A percentile compares a stretch with the other conserved stretches of the same genome.
phyloP scores from a whole-genome alignment of 2,113 vertebrate genomes.

The Uropsilus gracilis region DNA sequence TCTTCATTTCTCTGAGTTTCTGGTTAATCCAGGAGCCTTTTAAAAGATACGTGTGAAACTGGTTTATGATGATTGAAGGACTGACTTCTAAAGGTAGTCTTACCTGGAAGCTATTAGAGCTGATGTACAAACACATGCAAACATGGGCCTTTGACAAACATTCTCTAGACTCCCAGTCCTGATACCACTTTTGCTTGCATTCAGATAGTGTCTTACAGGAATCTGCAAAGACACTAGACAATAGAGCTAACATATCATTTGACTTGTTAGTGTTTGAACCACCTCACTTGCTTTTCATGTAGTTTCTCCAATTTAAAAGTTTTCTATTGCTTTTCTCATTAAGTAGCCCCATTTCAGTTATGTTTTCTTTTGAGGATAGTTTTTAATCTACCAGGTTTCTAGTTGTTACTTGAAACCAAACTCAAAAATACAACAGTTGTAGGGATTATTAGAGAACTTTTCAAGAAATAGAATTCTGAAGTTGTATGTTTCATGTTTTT shows the following conservation, averaged over 20 bases:
- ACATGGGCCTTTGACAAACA: background rate
- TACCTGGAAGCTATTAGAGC: slow-evolving; percentile 40
- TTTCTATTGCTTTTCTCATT: background rate
- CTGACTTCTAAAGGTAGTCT: background rate
- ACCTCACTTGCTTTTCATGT: slow-evolving; percentile 3
- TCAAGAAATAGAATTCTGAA: slow-evolving; percentile 25
- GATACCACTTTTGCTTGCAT: background rate
- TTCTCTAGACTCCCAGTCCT: background rate
- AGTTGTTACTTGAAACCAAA: slow-evolving; percentile 1
- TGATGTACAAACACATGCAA: slow-evolving; percentile 56
- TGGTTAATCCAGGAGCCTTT: background rate
- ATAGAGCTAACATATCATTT: background rate
- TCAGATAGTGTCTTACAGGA: background rate
- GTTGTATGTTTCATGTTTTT: background rate
- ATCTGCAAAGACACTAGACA: background rate
- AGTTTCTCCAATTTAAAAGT: background rate
- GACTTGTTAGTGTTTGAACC: background rate
- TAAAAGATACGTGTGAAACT: slow-evolving; percentile 31
- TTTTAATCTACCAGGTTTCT: slow-evolving; percentile 35
- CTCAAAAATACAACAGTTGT: background rate
- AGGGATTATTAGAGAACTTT: background rate
- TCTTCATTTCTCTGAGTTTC: slow-evolving; percentile 54
- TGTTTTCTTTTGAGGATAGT: slow-evolving; percentile 32
- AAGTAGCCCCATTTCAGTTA: background rate
- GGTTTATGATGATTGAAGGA: background rate